Evolutionary conservation across 2,888 invertebrate genomes (phyloP), one percentile per base, ranked within the genome.

Genomic region (Phymatocera aterrima): DNA sequence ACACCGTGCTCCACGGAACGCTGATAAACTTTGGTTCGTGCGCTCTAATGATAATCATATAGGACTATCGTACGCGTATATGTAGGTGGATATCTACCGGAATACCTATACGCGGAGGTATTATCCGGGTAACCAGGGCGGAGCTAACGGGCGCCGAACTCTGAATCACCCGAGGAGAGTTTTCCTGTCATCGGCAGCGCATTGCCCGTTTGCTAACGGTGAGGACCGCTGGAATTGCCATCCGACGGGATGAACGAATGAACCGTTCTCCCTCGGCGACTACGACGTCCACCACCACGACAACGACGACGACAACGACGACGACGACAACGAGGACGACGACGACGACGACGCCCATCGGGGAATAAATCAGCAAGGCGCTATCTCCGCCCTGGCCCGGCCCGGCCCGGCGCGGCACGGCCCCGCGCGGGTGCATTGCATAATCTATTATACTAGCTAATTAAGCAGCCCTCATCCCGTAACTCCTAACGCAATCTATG

Each of bases 151-250:
- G 88, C n/a, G n/a, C 88, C 87, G 84, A 90, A 90, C 90, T 87
- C 90, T 90, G 90, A 90, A 90, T 90, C 90, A 90, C 90, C 88
- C 87, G 84, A 87, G 87, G 87, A 89, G 90, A 90, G 90, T 90
- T 90, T 90, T 90, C 90, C 90, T 90, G 90, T 90, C 90, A 90
- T 85, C 85, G 86, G 83, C 90, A 90, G 89, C 80, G 83, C 84
- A 74, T 77, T 40, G 79, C 78, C 82, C 72, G 72, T 51, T 77
- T 65, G 70, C 78, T 31, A 12, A 57, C 77, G 80, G 78, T 84
- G 84, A 84, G 84, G 84, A 83, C 84, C 87, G 86, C 84, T 84
- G 87, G 85, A 89, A 90, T 89, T 87, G 88, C 89, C 88, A 72
- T 87, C 87, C 51, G 51, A 72, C 72, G 51, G 72, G 72, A 72